These are phyloP conservation scores for Pseudolaguvia tuberculata DNA, from an alignment of 2,113 vertebrate species.

Conservation along the genomic window DNA sequence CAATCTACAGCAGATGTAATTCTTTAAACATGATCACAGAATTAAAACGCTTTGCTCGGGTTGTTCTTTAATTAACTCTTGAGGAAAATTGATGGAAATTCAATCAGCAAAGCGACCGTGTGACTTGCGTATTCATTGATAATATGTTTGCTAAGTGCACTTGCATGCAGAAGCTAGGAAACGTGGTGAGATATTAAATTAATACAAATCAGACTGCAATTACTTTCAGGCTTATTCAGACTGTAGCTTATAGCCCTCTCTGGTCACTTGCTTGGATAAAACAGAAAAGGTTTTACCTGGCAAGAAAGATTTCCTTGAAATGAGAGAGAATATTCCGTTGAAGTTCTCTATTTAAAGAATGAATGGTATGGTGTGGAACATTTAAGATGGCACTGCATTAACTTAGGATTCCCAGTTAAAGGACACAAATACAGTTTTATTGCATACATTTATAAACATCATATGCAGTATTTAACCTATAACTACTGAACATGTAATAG, in stretches of 20 bases:
- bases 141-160: background rate
- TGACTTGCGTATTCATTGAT: background rate
- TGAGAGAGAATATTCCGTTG: background rate
- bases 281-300: background rate
- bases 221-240: constrained; percentile 8
- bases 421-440: background rate
- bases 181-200: background rate
- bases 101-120: background rate
- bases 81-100: constrained; percentile 9
- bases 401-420: background rate
- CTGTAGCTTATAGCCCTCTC: background rate
- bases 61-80: background rate
- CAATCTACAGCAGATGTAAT: background rate
- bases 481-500: background rate
- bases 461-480: background rate
- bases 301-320: constrained; percentile 9
- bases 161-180: background rate
- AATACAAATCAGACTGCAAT: constrained; percentile 8
- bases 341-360: background rate
- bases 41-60: background rate
- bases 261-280: background rate
- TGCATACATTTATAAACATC: background rate
- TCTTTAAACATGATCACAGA: background rate
- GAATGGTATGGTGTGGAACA: background rate
- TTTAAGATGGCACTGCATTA: background rate